A percentile compares a stretch with the other conserved stretches of the same genome.
These are phyloP conservation scores for Jordanella pulchra DNA, from an alignment of 2,797 vertebrate genomes.

Conservation along the genomic window DNA sequence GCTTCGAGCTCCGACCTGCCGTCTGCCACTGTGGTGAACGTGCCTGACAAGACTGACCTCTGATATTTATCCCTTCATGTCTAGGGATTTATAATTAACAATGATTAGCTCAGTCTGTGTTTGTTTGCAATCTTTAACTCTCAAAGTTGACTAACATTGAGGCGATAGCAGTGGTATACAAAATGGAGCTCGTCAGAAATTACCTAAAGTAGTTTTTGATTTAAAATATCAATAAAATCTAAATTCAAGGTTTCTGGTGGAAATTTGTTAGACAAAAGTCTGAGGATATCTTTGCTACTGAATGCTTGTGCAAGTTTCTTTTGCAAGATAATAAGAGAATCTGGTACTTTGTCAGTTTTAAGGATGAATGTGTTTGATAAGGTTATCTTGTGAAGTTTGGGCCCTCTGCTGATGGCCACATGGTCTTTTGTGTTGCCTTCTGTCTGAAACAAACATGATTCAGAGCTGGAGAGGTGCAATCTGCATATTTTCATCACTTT, in stretches of 20 bases:
- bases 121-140: slow-evolving; percentile 18
- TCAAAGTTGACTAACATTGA: slow-evolving; percentile 15
- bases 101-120: slow-evolving; percentile 8
- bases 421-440: neutral
- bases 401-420: neutral
- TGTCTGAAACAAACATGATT: slow-evolving; percentile 1
- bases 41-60: slow-evolving; percentile 71
- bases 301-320: neutral
- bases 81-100: slow-evolving; percentile 10
- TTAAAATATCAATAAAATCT: neutral
- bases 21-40: slow-evolving; percentile 44
- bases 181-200: slow-evolving; percentile 2
- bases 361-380: slow-evolving; percentile 1
- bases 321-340: slow-evolving; percentile 2
- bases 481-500: slow-evolving; percentile 46
- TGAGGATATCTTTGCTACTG: neutral
- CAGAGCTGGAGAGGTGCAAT: slow-evolving; percentile 22
- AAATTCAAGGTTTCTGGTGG: neutral
- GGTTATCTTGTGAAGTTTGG: slow-evolving; percentile 10
- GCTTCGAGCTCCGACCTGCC: slow-evolving; percentile 29
- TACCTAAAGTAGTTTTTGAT: neutral
- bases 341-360: slow-evolving; percentile 6
- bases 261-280: slow-evolving; percentile 5
- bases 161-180: neutral
- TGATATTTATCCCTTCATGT: slow-evolving; percentile 50